Percentiles rank a stretch among this genome's conserved stretches.
Conservation (phyloP, 2,888 invertebrate genomes). For the Helicoverpa assulta region DNA sequence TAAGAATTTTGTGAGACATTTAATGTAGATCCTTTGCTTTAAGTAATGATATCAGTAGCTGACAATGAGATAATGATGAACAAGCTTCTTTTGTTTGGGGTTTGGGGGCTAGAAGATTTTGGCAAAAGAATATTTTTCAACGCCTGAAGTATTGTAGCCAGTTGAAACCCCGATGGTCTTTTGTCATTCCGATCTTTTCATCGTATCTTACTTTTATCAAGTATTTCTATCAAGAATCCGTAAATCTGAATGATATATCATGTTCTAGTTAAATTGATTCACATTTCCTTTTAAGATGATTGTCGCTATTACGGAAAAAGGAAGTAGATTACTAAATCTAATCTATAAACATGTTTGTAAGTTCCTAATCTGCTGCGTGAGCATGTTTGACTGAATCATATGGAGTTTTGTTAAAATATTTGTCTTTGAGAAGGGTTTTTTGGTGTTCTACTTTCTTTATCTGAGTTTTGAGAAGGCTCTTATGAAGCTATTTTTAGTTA, state of each 20-base stretch:
- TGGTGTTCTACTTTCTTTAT: constrained; percentile 43
- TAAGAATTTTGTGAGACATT: constrained; percentile 47
- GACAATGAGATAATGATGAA: too few relatives aligned
- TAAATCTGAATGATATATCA: constrained; percentile 24
- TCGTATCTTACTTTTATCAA: neutral
- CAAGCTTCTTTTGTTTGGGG: too few relatives aligned
- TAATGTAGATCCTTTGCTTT: constrained; percentile 44
- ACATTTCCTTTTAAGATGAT: constrained; percentile 49
- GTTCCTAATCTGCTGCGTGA: constrained; percentile 36
- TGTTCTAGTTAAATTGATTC: constrained; percentile 33
- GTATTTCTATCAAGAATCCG: constrained; percentile 1
- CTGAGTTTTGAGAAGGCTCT: constrained; percentile 7
- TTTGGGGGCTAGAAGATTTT: too few relatives aligned
- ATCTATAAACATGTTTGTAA: constrained; percentile 44
- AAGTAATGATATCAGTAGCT: constrained; percentile 12
- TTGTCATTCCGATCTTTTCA: neutral
- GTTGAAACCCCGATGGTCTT: too few relatives aligned
- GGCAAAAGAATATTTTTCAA: too few relatives aligned
- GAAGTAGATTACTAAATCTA: constrained; percentile 55
- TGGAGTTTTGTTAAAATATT: constrained; percentile 22
- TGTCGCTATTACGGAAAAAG: constrained; percentile 32
- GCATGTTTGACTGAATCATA: constrained; percentile 42
- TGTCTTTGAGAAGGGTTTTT: constrained; percentile 26
- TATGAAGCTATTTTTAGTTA: neutral
- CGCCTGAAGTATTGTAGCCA: too few relatives aligned